These are phyloP conservation scores for Hydractinia symbiolongicarpus DNA, from an alignment of 30 jellyfish, hydroid and myxozoan species.

Conservation along the genomic window DNA sequence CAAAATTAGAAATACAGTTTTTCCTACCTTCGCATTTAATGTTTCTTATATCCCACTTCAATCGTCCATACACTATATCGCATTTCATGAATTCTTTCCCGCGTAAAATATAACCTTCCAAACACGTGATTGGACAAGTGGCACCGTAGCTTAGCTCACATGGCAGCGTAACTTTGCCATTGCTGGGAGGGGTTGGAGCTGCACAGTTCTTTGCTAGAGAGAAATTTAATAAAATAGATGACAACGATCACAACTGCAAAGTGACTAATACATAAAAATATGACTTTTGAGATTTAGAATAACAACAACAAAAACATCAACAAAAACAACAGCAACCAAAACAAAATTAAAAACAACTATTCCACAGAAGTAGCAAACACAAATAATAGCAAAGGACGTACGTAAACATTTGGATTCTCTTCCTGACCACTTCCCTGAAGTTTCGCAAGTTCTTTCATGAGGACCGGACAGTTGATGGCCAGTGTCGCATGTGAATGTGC, in stretches of 20 bases:
- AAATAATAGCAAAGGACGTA: constrained; percentile 12
- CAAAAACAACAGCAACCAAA: neutral
- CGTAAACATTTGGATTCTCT: constrained; percentile 52
- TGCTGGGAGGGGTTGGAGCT: constrained; percentile 62
- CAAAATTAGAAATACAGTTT: neutral
- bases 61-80: constrained; percentile 31
- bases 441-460: constrained; percentile 41
- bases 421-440: constrained; percentile 71
- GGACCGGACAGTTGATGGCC: constrained; percentile 52
- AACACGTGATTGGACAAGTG: constrained; percentile 74
- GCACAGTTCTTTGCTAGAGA: constrained; percentile 60
- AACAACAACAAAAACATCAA: neutral
- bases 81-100: constrained; percentile 64
- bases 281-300: neutral
- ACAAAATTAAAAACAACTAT: neutral
- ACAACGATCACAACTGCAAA: neutral
- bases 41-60: constrained; percentile 36
- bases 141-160: constrained; percentile 68
- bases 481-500: constrained; percentile 49
- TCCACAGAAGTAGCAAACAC: neutral
- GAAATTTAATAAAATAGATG: neutral
- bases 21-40: constrained; percentile 61
- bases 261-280: neutral
- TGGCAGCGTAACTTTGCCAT: constrained; percentile 69
- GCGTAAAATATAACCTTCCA: constrained; percentile 57